Base-by-base conservation (phyloP, 1,140 invertebrate genomes). In the Listronotus oregonensis region DNA sequence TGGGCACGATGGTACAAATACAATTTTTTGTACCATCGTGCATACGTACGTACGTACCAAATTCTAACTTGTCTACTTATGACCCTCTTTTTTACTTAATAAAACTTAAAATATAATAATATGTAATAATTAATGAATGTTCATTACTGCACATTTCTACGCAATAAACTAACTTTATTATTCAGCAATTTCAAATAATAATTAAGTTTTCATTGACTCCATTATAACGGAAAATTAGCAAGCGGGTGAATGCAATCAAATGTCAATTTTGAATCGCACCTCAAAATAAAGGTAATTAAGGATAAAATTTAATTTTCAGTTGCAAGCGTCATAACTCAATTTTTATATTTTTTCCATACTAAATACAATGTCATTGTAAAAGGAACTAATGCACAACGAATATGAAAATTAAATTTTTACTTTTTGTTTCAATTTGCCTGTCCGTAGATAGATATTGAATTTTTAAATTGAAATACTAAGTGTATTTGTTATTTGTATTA, bases 251-350 rank as follows among this genome's bases (percentile, higher is more conserved):
- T 63, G 49, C 60, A 63, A 63, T 63, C 18, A 54, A 54, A 37
- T 54, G 49, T 40, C 51, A 52, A 63, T 63, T 63, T 63, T 54
- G 31, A 63, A 52, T 63, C 37, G 60, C 60, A 44, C 60, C 50
- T 54, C 49, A 63, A 40, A 61, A 63, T 63, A 54, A 63, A 40
- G 51, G 60, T 54, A 54, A 63, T 63, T 63, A 63, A 58, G 42
- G 10, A 39, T 14, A 44, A 46, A 58, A 58, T 58, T 58, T 15
- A 58, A 58, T 58, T 58, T 58, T 37, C 21, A 47, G 27, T 43
- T 46, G 3, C 34, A 58, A 43, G 43, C 39, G 39, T 32, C 8
- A 15, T 54, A 54, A 63, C 32, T 63, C 14, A 51, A 63, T 63
- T 63, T 63, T 52, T 31, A 47, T 17, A 46, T 58, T 58, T 58